phyloP scores from a whole-genome alignment of 2,888 invertebrate genomes.

The Isotomurus palustris region DNA sequence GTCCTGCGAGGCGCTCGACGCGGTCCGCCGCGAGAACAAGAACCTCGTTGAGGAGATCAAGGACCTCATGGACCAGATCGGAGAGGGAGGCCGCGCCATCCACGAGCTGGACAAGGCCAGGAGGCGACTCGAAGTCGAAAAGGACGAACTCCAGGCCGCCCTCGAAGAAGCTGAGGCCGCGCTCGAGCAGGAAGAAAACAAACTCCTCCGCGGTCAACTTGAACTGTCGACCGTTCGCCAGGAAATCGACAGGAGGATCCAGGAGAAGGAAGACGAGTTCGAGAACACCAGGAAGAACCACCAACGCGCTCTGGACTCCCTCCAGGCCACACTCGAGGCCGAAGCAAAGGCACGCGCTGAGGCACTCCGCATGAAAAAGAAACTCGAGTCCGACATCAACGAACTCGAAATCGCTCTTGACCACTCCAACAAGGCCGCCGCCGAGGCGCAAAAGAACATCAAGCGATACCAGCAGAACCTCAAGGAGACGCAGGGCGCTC shows the following conservation, averaged over 20 bases:
- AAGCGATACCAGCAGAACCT: conserved; percentile 98
- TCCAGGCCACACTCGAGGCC: conserved; percentile 99
- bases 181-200: conserved; percentile 99
- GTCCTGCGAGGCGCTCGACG: conserved; percentile 94
- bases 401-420: conserved; percentile 98
- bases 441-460: conserved; percentile 98
- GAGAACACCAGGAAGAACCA: conserved; percentile 99
- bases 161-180: conserved; percentile 99
- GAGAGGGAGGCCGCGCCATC: conserved; percentile 98
- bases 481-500: conserved; percentile 89
- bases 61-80: conserved; percentile 70
- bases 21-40: conserved; percentile 98
- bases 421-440: conserved; percentile 95
- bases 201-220: conserved; percentile 92
- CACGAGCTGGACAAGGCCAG: conserved; percentile 97
- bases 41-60: conserved; percentile 99
- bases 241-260: conserved; percentile 98
- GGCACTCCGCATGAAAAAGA: conserved; percentile 99
- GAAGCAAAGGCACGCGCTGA: conserved; percentile 99
- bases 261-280: conserved; percentile 99
- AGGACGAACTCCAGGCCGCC: conserved; percentile 98
- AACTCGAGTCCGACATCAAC: conserved; percentile 99
- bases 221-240: conserved; percentile 97
- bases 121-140: conserved; percentile 97
- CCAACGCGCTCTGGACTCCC: conserved; percentile 98